phyloP scores from a whole-genome alignment of 2,888 invertebrate genomes.

The Zootermopsis nevadensis region DNA sequence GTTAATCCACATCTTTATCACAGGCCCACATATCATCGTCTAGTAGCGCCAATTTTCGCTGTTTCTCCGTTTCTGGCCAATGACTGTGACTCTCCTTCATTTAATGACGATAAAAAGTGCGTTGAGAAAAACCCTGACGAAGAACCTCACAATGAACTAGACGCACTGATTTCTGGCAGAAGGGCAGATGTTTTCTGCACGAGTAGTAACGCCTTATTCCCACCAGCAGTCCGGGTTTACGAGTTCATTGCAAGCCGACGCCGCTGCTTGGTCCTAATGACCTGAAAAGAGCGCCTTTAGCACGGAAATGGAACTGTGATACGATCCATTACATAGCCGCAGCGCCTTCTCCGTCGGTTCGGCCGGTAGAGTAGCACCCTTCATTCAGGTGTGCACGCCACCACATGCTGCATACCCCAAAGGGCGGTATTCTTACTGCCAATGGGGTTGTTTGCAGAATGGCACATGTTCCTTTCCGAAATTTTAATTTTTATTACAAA shows the following conservation, averaged over 20 bases:
- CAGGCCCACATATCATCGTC: too few species aligned
- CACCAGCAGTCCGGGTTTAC: background rate
- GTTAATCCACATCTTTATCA: too few species aligned
- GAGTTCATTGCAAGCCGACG: constrained; percentile 19
- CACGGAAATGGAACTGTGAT: constrained; percentile 11
- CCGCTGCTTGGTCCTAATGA: constrained; percentile 21
- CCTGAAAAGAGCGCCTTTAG: constrained; percentile 30
- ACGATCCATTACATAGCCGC: constrained; percentile 15
- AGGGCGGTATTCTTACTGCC: background rate
- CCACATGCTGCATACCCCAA: constrained; percentile 4
- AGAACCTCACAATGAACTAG: too few species aligned
- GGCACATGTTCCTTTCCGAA: constrained; percentile 8
- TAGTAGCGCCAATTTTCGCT: too few species aligned
- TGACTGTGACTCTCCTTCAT: too few species aligned
- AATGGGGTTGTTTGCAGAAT: background rate
- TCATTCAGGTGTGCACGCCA: background rate
- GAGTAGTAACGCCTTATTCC: constrained; percentile 1
- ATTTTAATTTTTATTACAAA: constrained; percentile 11
- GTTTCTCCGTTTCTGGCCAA: too few species aligned
- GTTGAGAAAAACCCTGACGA: too few species aligned
- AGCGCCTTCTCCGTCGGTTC: constrained; percentile 1
- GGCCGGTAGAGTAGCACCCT: background rate
- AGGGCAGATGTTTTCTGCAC: background rate
- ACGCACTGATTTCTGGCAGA: too few species aligned
- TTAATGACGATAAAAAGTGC: too few species aligned